Percentiles rank a stretch among this genome's conserved stretches.
phyloP scores from a whole-genome alignment of 2,888 invertebrate species.

The Rhagophthalmus giganteus region DNA sequence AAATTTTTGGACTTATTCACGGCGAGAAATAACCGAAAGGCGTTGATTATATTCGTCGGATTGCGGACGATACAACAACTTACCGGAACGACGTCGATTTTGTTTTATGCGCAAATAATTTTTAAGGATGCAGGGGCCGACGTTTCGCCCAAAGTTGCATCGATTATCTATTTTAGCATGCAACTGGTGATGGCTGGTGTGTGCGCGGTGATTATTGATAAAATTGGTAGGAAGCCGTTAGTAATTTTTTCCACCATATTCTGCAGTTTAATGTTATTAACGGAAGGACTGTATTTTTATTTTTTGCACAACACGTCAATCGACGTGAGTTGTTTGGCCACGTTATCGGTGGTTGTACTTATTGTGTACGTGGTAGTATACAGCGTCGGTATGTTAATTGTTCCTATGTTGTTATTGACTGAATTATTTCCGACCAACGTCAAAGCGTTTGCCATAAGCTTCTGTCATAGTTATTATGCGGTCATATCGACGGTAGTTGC shows the following conservation, averaged over 20 bases:
- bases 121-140: constrained; percentile 52
- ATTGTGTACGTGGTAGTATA: constrained; percentile 57
- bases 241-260: constrained; percentile 58
- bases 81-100: constrained; percentile 65
- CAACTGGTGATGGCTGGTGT: constrained; percentile 62
- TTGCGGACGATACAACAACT: constrained; percentile 61
- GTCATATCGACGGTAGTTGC: constrained; percentile 56
- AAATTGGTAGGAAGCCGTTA: constrained; percentile 59
- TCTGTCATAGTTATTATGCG: constrained; percentile 60
- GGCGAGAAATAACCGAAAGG: constrained; percentile 63
- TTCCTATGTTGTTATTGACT: constrained; percentile 59
- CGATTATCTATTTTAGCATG: constrained; percentile 54
- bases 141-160: constrained; percentile 49
- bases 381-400: constrained; percentile 59
- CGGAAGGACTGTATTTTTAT: constrained; percentile 55
- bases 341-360: constrained; percentile 56
- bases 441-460: constrained; percentile 61
- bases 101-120: constrained; percentile 63
- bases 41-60: constrained; percentile 64
- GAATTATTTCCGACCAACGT: constrained; percentile 62
- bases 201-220: constrained; percentile 63
- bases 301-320: constrained; percentile 50
- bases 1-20: constrained; percentile 61
- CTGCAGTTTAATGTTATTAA: constrained; percentile 52
- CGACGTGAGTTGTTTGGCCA: constrained; percentile 48